A percentile compares a stretch with the other conserved stretches of the same genome.
These are phyloP conservation scores for Exocentrus adspersus DNA, from an alignment of 2,888 invertebrate species.

Conservation along the genomic window DNA sequence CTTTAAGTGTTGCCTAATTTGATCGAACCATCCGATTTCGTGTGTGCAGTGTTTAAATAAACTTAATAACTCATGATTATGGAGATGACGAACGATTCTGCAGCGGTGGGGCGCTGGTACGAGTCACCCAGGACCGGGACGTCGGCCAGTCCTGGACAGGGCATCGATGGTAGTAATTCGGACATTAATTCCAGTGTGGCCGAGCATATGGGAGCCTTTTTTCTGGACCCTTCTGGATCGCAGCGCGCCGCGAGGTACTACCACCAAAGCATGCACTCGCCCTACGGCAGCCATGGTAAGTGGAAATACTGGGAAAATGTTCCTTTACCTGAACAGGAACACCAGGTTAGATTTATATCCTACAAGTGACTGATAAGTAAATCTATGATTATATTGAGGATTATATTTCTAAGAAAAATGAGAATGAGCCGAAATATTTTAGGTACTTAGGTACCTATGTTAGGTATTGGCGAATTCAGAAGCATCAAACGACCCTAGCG, in stretches of 20 bases:
- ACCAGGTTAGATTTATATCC: no score
- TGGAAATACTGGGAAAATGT: no score
- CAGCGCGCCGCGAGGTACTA: conserved; percentile 64
- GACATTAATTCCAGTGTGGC: conserved; percentile 63
- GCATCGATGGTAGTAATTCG: conserved; percentile 54
- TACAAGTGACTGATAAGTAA: no score
- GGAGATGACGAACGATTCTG: conserved; percentile 65
- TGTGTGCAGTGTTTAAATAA: conserved; percentile 53
- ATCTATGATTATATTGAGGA: no score
- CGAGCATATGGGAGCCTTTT: conserved; percentile 65
- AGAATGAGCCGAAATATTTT: no score
- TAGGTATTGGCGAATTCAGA: no score
- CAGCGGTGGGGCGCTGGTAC: conserved; percentile 64
- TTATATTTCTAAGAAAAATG: no score
- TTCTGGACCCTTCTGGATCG: conserved; percentile 62
- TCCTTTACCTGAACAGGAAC: no score
- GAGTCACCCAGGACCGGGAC: conserved; percentile 63
- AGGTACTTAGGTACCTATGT: no score
- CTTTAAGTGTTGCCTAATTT: conserved; percentile 28
- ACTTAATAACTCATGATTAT: conserved; percentile 60
- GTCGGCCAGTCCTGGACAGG: conserved; percentile 61
- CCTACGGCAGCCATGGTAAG: conserved; percentile 65
- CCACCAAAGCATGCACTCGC: conserved; percentile 65
- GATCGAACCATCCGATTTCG: conserved; percentile 42
- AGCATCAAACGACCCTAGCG: no score